These are phyloP conservation scores for Platyrinchus mystaceus DNA, from an alignment of 2,797 vertebrate species.

Conservation along the genomic window DNA sequence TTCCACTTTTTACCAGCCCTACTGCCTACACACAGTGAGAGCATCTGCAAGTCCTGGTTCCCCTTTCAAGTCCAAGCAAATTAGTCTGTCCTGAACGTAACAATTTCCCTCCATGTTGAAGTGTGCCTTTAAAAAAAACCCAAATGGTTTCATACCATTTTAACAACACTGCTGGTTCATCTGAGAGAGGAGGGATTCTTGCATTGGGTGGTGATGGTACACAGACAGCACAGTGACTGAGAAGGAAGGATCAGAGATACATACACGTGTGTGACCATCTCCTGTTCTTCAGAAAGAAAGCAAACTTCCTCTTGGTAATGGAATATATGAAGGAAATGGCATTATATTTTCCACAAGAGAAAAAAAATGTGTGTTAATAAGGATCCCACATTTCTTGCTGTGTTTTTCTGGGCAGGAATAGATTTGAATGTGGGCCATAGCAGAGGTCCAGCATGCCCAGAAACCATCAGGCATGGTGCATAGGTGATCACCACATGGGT, in stretches of 20 bases:
- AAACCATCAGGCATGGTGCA: neutral
- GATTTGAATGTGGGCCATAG: neutral
- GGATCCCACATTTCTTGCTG: neutral
- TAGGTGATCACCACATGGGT: accelerated
- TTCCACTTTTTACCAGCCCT: neutral
- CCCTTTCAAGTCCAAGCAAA: neutral
- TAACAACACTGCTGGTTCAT: neutral
- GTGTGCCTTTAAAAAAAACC: neutral
- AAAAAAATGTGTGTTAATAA: neutral
- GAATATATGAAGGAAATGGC: neutral
- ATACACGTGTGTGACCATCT: accelerated
- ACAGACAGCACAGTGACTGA: neutral
- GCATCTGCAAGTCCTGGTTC: neutral
- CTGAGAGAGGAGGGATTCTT: neutral
- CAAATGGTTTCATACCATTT: neutral
- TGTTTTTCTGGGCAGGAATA: neutral
- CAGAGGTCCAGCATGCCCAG: neutral
- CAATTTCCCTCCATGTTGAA: neutral
- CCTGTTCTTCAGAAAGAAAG: neutral
- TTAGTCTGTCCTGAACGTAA: neutral
- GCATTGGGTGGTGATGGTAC: neutral
- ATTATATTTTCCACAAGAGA: neutral
- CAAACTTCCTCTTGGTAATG: neutral
- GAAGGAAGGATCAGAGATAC: neutral
- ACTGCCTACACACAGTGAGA: neutral